Base-by-base conservation (phyloP, 2,797 vertebrate genomes). In the Hippocampus kuda region DNA sequence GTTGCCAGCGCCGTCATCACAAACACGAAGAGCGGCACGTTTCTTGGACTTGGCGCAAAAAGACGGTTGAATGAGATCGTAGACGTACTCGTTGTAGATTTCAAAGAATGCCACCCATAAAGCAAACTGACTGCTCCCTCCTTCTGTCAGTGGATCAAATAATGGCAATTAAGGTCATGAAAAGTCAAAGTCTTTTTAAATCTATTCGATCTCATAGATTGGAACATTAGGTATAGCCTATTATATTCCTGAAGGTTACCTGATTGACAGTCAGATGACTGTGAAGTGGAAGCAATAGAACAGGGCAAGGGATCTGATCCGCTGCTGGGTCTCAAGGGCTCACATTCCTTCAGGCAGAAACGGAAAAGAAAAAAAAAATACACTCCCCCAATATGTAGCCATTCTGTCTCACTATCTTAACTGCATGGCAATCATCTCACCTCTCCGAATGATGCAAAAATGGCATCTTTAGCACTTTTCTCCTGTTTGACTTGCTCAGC, bases 101-200 rank as follows among this genome's bases (percentile, higher is more conserved):
- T 97, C 95, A 85, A 91, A 96, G 77, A 92, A 97, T 0, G 93
- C 90, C 77, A 97, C 90, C 95, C 95, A 97, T 15, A 95, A 79
- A 1, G 92, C 88, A 68, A 89, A 93, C 70, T 87, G 89, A n/a
- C 68, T 75, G 61, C 76, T 68, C 63, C 62, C 75, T 12, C 20
- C 74, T 13, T 12, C 63, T 65, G 63, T 65, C 15, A 20, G 53
- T 24, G 5, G 6, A 3, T 38, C 1, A 1, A 11, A 12, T 15
- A 46, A 12, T 46, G 44, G 44, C 44, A 46, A 46, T 38, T 7
- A 8, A 8, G 34, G 34, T 38, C 34, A 38, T 18, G n/a, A 65
- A 3, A 22, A 63, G 44, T 46, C 44, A 46, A 8, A 41, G 5
- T 9, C 13, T 34, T 41, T 41, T 18, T 34, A 4, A 48, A 48